A percentile compares a stretch with the other conserved stretches of the same genome.
These are phyloP conservation scores for Drosophila maculinotata DNA, from an alignment of 2,888 invertebrate species.

Conservation along the genomic window DNA sequence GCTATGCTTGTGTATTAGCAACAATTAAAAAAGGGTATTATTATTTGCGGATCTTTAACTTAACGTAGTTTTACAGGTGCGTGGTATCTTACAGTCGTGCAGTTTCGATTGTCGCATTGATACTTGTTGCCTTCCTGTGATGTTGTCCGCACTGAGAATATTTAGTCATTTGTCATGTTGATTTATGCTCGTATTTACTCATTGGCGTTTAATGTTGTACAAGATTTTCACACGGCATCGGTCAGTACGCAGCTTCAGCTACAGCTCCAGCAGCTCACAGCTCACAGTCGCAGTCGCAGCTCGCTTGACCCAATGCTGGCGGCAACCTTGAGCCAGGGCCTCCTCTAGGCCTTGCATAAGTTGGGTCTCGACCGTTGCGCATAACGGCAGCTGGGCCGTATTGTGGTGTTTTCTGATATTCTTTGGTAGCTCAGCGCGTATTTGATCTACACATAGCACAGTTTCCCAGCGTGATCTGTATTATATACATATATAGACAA, in stretches of 20 bases:
- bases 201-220: constrained; percentile 78
- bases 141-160: constrained; percentile 64
- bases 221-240: constrained; percentile 74
- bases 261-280: not conserved
- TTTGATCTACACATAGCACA: constrained; percentile 49
- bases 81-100: constrained; percentile 17
- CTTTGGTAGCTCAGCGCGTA: no score
- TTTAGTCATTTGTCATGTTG: constrained; percentile 78
- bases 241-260: constrained; percentile 12
- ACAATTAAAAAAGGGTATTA: no score
- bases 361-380: not conserved
- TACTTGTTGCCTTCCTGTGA: constrained; percentile 31
- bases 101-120: not conserved
- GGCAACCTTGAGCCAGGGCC: constrained; percentile 65
- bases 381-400: constrained; percentile 40
- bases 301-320: constrained; percentile 65
- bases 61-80: not conserved
- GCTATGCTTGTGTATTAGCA: no score
- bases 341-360: constrained; percentile 31
- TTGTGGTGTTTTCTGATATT: not conserved
- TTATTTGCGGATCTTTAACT: no score
- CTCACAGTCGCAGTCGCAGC: not conserved
- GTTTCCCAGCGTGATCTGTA: constrained; percentile 41
- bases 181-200: constrained; percentile 73
- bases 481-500: not conserved